Conservation (phyloP, 1,140 invertebrate species). For the Periplaneta americana region DNA sequence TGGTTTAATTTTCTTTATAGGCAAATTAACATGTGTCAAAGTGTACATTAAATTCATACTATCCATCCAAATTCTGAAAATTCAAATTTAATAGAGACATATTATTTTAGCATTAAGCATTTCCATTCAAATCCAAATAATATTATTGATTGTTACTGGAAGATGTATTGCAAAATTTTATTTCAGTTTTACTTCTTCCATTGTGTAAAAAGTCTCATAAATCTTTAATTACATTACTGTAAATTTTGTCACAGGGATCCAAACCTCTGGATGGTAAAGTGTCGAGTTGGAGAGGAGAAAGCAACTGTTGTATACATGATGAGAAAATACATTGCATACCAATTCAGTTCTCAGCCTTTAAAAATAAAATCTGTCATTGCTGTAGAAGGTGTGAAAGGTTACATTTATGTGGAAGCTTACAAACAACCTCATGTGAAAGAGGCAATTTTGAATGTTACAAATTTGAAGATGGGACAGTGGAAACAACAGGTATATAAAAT, state of each 20-base stretch:
- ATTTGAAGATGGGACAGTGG: constrained; percentile 81
- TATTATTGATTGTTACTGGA: neutral
- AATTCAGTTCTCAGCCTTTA: constrained; percentile 79
- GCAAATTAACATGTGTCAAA: no score
- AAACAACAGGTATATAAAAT: constrained; percentile 59
- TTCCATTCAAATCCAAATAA: neutral
- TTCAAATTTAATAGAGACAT: no score
- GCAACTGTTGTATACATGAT: constrained; percentile 86
- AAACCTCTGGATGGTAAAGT: constrained; percentile 98
- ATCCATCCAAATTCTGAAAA: no score
- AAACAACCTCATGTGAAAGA: constrained; percentile 97
- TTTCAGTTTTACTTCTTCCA: constrained; percentile 17
- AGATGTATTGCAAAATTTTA: no score
- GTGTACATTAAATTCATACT: no score
- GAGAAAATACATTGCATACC: constrained; percentile 92
- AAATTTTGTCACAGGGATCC: constrained; percentile 65
- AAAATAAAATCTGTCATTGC: constrained; percentile 96
- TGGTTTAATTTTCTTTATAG: no score
- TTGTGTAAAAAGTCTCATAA: no score
- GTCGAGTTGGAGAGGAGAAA: constrained; percentile 95
- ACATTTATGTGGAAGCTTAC: constrained; percentile 96
- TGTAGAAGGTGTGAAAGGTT: constrained; percentile 96
- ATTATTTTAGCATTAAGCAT: no score
- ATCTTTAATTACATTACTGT: no score
- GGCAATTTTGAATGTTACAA: constrained; percentile 90